Conservation (phyloP, 2,888 invertebrate species). For the Drosophila aldrichi region DNA sequence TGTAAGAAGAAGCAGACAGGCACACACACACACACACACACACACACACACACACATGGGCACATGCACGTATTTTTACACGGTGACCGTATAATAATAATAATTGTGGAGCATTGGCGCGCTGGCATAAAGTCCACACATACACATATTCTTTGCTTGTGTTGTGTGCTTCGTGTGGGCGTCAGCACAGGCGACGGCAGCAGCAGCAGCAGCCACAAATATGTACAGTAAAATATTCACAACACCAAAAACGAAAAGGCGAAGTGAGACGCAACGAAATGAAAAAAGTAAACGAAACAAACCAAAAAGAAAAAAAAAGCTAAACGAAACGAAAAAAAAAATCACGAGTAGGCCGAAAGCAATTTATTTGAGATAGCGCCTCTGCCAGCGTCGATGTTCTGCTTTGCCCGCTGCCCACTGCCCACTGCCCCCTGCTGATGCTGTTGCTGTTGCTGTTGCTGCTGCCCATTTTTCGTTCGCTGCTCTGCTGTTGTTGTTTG, state of each 20-base stretch:
- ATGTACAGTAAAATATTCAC: conserved; percentile 62
- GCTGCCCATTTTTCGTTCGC: conserved; percentile 17
- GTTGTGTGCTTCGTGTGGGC: conserved; percentile 45
- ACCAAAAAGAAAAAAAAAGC: conserved; percentile 33
- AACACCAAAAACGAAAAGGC: conserved; percentile 53
- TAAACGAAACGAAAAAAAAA: conserved; percentile 39
- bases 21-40: conserved; percentile 15
- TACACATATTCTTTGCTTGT: background rate
- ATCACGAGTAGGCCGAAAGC: conserved; percentile 81
- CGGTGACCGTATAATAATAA: conserved; percentile 64
- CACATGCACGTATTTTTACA: conserved; percentile 17
- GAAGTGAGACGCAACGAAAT: conserved; percentile 42
- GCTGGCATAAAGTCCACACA: conserved; percentile 47
- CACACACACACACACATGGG: background rate
- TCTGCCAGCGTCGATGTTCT: conserved; percentile 24
- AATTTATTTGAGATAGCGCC: conserved; percentile 71
- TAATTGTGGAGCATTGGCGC: conserved; percentile 74
- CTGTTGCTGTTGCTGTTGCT: background rate
- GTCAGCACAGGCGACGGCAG: conserved; percentile 24
- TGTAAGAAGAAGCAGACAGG: conserved; percentile 47
- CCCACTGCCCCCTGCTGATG: too few relatives aligned
- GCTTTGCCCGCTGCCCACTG: conserved; percentile 2
- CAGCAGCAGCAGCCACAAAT: conserved; percentile 41
- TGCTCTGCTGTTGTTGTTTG: conserved; percentile 36
- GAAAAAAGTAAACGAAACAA: conserved; percentile 41